phyloP scores from a whole-genome alignment of 1,140 invertebrate genomes.

The Drepana arcuata region DNA sequence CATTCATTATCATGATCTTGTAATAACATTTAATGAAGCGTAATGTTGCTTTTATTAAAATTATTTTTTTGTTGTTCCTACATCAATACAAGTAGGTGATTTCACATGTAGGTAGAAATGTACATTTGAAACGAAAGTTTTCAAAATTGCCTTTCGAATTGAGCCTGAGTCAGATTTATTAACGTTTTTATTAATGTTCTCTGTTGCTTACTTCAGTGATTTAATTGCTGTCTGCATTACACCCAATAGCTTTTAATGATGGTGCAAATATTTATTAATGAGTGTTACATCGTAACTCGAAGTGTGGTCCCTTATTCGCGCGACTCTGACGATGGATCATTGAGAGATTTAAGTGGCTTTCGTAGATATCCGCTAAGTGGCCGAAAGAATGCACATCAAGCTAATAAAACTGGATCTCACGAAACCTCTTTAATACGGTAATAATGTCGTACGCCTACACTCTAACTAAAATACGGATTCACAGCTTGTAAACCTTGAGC shows the following conservation, averaged over 20 bases:
- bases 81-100: no score
- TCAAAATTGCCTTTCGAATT: no score
- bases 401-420: conserved; percentile 31
- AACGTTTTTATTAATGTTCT: no score
- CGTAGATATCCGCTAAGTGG: conserved; percentile 46
- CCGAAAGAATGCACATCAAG: conserved; percentile 25
- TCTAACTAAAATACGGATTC: conserved; percentile 15
- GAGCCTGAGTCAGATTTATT: no score
- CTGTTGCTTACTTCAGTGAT: no score
- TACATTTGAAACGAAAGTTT: no score
- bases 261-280: conserved; percentile 15
- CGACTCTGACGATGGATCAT: conserved; percentile 25
- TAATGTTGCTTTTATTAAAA: no score
- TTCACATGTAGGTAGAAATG: no score
- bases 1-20: no score
- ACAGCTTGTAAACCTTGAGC: conserved; percentile 10
- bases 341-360: conserved; percentile 27
- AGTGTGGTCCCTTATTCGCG: conserved; percentile 40
- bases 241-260: conserved; percentile 8
- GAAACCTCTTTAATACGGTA: conserved; percentile 31
- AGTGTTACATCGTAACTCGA: conserved; percentile 10
- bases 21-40: no score
- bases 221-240: no score
- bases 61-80: no score
- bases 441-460: conserved; percentile 33